Evolutionary conservation across 2,113 vertebrate species (phyloP).

Genomic region (Phylloscopus whistleri): DNA sequence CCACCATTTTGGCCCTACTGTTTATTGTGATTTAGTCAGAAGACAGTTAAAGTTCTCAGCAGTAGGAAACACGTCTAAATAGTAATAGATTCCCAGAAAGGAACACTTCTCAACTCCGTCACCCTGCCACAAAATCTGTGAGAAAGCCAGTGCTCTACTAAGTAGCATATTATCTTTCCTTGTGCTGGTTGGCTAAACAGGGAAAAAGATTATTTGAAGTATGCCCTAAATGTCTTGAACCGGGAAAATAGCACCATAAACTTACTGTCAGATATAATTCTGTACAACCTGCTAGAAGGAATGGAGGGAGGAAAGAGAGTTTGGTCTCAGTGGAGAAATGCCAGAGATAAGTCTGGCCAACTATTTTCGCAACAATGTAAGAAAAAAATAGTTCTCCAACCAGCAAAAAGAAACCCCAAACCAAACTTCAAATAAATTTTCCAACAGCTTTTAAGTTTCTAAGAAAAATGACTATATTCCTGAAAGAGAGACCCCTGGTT

Average conservation of each 20-base stretch:
- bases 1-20: not conserved
- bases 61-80: not conserved
- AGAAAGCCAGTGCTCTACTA: not conserved
- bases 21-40: not conserved
- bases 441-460: not conserved
- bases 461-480: not conserved
- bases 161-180: not conserved
- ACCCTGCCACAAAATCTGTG: not conserved
- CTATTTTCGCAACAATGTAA: not conserved
- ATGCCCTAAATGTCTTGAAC: not conserved
- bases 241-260: not conserved
- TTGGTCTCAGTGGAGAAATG: not conserved
- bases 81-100: not conserved
- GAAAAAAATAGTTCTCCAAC: not conserved
- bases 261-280: not conserved
- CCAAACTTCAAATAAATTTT: not conserved
- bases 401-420: not conserved
- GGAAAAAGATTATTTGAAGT: not conserved
- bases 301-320: not conserved
- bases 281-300: not conserved
- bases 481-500: not conserved
- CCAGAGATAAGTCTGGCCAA: not conserved
- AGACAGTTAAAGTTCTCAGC: not conserved
- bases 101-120: not conserved
- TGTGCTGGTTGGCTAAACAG: not conserved